These are phyloP conservation scores for Potorous gilbertii DNA, from an alignment of 2,797 vertebrate genomes.

Conservation along the genomic window DNA sequence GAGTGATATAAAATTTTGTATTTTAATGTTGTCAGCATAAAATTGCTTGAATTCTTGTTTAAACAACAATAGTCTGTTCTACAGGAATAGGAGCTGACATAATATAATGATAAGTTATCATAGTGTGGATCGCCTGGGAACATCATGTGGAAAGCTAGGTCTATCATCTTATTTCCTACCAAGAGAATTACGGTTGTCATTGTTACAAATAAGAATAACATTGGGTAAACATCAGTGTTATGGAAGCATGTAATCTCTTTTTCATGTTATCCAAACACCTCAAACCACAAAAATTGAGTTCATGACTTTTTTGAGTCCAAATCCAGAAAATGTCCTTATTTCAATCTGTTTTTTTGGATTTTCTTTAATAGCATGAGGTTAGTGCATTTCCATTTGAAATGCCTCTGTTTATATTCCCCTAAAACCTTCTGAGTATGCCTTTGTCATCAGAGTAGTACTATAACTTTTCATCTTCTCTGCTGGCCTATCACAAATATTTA, in stretches of 20 bases:
- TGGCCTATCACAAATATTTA: slow-evolving; percentile 18
- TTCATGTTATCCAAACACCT: slow-evolving; percentile 72
- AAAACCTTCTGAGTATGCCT: neutral
- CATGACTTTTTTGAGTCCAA: slow-evolving; percentile 62
- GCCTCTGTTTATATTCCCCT: neutral
- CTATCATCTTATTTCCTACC: slow-evolving; percentile 57
- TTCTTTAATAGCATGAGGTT: slow-evolving; percentile 55
- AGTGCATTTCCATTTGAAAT: slow-evolving; percentile 56
- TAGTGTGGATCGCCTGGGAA: neutral
- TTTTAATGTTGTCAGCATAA: neutral
- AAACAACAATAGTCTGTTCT: neutral
- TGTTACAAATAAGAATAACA: slow-evolving; percentile 67
- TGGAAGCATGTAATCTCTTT: slow-evolving; percentile 72
- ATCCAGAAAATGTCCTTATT: slow-evolving; percentile 68
- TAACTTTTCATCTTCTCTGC: slow-evolving; percentile 16
- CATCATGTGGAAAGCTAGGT: neutral
- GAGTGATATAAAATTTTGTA: slow-evolving; percentile 31
- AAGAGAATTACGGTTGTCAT: slow-evolving; percentile 49
- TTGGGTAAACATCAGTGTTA: slow-evolving; percentile 69
- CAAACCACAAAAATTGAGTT: slow-evolving; percentile 76
- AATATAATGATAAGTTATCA: neutral
- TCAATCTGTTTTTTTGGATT: slow-evolving; percentile 58
- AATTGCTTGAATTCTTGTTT: neutral
- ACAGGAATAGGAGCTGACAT: neutral
- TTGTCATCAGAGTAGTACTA: neutral